These are phyloP conservation scores for Troides aeacus DNA, from an alignment of 2,888 invertebrate species.

Conservation along the genomic window DNA sequence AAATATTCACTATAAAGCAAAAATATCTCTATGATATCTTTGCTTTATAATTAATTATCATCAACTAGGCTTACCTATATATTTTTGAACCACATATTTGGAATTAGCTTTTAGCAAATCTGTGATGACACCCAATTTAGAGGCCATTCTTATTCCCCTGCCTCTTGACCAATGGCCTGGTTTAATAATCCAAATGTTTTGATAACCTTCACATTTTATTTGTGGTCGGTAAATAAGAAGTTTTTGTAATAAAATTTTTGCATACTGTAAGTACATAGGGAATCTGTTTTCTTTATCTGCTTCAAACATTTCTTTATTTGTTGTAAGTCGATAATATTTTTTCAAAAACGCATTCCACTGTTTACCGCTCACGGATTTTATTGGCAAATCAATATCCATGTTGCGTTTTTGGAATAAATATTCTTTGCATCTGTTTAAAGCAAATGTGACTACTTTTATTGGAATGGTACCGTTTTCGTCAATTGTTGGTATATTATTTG, in stretches of 20 bases:
- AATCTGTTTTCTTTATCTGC: slow-evolving; percentile 56
- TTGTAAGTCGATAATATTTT: slow-evolving; percentile 82
- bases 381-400: slow-evolving; percentile 81
- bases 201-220: slow-evolving; percentile 86
- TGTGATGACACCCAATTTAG: slow-evolving; percentile 86
- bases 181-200: slow-evolving; percentile 95
- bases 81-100: slow-evolving; percentile 92
- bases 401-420: slow-evolving; percentile 80
- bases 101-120: slow-evolving; percentile 80
- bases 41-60: not conserved
- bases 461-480: slow-evolving; percentile 76
- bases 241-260: slow-evolving; percentile 80
- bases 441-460: slow-evolving; percentile 82
- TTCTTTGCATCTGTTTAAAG: slow-evolving; percentile 85
- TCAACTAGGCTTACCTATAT: slow-evolving; percentile 83
- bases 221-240: slow-evolving; percentile 81
- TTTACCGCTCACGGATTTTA: slow-evolving; percentile 60
- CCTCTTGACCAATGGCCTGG: slow-evolving; percentile 91
- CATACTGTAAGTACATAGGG: slow-evolving; percentile 60
- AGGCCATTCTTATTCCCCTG: slow-evolving; percentile 89
- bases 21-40: not conserved
- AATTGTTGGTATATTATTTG: slow-evolving; percentile 67
- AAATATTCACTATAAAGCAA: not conserved
- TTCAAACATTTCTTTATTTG: slow-evolving; percentile 77
- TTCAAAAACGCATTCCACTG: slow-evolving; percentile 86